phyloP scores from a whole-genome alignment of 1,140 invertebrate genomes.

The Xylocopa sonorina region DNA sequence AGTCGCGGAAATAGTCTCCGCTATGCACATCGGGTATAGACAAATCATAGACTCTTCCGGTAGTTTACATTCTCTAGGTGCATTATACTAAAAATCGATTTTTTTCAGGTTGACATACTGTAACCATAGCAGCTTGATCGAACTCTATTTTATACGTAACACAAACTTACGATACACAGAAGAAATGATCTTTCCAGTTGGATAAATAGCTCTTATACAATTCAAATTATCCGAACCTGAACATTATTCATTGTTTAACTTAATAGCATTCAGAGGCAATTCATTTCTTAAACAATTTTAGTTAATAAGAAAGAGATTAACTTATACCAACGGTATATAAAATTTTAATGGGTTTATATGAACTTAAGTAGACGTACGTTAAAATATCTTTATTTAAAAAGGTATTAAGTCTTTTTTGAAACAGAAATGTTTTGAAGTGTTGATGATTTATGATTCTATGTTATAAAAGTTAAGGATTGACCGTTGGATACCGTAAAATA shows the following conservation, averaged over 20 bases:
- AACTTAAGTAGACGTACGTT: background rate
- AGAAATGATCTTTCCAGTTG: background rate
- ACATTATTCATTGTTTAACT: background rate
- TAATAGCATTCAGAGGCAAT: background rate
- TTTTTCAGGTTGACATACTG: conserved; percentile 69
- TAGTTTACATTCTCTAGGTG: conserved; percentile 45
- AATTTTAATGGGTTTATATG: background rate
- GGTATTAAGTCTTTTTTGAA: background rate
- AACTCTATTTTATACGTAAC: conserved; percentile 30
- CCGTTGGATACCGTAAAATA: background rate
- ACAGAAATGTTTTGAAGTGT: background rate
- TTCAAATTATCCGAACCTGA: background rate
- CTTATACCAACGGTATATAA: background rate
- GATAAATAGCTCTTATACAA: background rate
- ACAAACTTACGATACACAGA: conserved; percentile 18
- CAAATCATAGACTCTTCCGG: conserved; percentile 14
- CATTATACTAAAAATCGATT: conserved; percentile 67
- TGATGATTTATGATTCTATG: too few species aligned
- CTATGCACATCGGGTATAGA: background rate
- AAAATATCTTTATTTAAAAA: background rate
- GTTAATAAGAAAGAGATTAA: background rate
- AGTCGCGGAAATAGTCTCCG: background rate
- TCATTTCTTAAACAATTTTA: background rate
- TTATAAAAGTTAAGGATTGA: background rate
- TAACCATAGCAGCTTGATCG: conserved; percentile 74